Percentiles rank a stretch among this genome's conserved stretches.
Evolutionary conservation across 1,140 invertebrate species (phyloP).

Genomic region (Cotesia glomerata): DNA sequence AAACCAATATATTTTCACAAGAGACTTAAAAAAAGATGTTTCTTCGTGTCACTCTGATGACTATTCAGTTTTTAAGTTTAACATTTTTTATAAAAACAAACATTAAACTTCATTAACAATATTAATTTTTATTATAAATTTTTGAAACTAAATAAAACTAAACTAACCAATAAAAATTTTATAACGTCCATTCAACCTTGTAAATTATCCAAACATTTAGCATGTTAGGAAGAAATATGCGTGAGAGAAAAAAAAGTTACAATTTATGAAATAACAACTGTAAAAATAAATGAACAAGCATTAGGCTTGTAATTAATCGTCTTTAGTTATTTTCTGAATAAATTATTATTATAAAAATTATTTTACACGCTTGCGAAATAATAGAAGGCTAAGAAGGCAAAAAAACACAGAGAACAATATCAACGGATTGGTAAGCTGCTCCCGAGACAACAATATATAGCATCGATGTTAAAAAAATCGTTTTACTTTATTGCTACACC

Average conservation of each 20-base stretch:
- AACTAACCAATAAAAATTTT: no score
- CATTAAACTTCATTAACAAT: no score
- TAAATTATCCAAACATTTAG: slow-evolving; percentile 9
- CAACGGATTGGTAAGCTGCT: slow-evolving; percentile 81
- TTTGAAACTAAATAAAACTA: no score
- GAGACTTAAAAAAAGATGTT: no score
- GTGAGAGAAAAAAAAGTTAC: neutral
- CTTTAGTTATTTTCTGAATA: slow-evolving; percentile 48
- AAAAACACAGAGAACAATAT: slow-evolving; percentile 79
- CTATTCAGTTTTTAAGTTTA: no score
- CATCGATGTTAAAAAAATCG: slow-evolving; percentile 27
- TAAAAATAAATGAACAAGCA: slow-evolving; percentile 31
- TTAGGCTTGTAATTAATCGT: slow-evolving; percentile 36
- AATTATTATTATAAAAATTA: slow-evolving; percentile 47
- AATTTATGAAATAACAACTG: neutral
- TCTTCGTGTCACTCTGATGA: no score
- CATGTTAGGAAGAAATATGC: neutral
- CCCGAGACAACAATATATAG: slow-evolving; percentile 38
- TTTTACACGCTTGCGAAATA: slow-evolving; percentile 59
- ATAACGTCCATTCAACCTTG: no score
- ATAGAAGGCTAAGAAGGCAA: slow-evolving; percentile 71
- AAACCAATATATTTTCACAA: no score
- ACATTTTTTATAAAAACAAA: no score
- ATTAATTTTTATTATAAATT: no score
- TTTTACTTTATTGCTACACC: slow-evolving; percentile 26